A percentile compares a stretch with the other conserved stretches of the same genome.
These are phyloP conservation scores for Coleophora deauratella DNA, from an alignment of 2,888 invertebrate genomes.

Conservation along the genomic window DNA sequence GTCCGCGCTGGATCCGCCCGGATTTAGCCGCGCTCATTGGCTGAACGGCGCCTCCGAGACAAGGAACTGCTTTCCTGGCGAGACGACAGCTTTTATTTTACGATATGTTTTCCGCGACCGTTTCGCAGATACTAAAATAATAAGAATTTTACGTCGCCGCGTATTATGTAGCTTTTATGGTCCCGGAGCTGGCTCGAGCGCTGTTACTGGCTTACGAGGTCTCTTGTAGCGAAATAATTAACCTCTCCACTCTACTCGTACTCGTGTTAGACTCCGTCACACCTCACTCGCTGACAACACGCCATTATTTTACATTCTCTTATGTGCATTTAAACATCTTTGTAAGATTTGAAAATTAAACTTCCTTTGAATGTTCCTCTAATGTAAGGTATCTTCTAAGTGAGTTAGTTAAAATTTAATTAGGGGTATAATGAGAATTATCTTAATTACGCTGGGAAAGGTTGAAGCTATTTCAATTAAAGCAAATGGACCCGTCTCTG, in stretches of 20 bases:
- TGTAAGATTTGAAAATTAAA: no score
- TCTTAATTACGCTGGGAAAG: conserved; percentile 23
- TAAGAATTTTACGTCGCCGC: conserved; percentile 69
- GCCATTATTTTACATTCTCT: conserved; percentile 14
- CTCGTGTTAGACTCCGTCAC: conserved; percentile 53
- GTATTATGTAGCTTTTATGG: conserved; percentile 70
- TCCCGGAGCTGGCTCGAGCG: conserved; percentile 58
- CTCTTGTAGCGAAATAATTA: conserved; percentile 71
- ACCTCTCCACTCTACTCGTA: conserved; percentile 40
- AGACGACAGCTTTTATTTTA: conserved; percentile 64
- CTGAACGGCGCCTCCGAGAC: conserved; percentile 41
- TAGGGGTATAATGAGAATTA: conserved; percentile 23
- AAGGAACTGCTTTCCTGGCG: conserved; percentile 44
- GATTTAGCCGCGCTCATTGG: conserved; percentile 56
- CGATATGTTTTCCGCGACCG: conserved; percentile 65
- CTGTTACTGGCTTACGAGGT: conserved; percentile 66
- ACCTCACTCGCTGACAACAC: conserved; percentile 39
- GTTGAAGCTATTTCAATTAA: conserved; percentile 27
- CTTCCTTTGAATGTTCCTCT: not conserved
- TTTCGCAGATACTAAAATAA: conserved; percentile 73
- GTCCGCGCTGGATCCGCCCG: conserved; percentile 64
- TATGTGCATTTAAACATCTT: no score
- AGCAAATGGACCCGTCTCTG: conserved; percentile 21
- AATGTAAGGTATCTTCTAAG: no score
- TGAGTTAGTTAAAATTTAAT: conserved; percentile 22